Conservation (phyloP, 1,140 invertebrate genomes). For the Triops cancriformis region DNA sequence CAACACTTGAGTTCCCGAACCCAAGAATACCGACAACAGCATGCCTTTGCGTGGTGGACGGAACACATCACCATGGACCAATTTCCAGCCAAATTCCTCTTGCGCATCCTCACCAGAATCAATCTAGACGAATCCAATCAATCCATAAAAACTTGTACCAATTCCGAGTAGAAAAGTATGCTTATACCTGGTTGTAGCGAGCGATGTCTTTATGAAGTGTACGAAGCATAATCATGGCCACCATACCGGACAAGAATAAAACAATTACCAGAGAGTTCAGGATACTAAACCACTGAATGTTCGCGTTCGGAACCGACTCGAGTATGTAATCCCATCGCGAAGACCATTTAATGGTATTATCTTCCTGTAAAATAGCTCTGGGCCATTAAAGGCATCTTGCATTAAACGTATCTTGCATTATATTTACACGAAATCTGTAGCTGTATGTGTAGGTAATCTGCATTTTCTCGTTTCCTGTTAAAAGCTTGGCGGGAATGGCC, state of each 20-base stretch:
- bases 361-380: slow-evolving; percentile 29
- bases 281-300: slow-evolving; percentile 98
- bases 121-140: slow-evolving; percentile 48
- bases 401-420: neutral
- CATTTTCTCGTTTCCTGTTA: slow-evolving; percentile 43
- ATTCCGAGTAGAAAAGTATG: neutral
- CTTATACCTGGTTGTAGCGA: slow-evolving; percentile 83
- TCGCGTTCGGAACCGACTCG: slow-evolving; percentile 95
- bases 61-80: slow-evolving; percentile 93
- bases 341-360: slow-evolving; percentile 77
- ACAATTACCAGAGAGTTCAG: slow-evolving; percentile 83
- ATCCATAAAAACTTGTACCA: slow-evolving; percentile 6
- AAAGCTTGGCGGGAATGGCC: slow-evolving; percentile 49
- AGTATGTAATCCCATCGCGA: slow-evolving; percentile 99
- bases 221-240: slow-evolving; percentile 95
- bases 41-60: slow-evolving; percentile 93
- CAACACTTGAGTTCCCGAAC: slow-evolving; percentile 85
- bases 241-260: slow-evolving; percentile 91
- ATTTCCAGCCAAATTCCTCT: slow-evolving; percentile 99
- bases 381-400: slow-evolving; percentile 15
- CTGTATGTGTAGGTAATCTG: slow-evolving; percentile 79
- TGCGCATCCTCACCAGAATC: slow-evolving; percentile 92
- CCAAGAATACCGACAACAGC: slow-evolving; percentile 87
- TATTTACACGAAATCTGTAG: slow-evolving; percentile 61
- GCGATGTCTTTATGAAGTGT: slow-evolving; percentile 98